A percentile compares a stretch with the other conserved stretches of the same genome.
phyloP scores from a whole-genome alignment of 2,113 vertebrate species.

The Rhabdornis inornatus region DNA sequence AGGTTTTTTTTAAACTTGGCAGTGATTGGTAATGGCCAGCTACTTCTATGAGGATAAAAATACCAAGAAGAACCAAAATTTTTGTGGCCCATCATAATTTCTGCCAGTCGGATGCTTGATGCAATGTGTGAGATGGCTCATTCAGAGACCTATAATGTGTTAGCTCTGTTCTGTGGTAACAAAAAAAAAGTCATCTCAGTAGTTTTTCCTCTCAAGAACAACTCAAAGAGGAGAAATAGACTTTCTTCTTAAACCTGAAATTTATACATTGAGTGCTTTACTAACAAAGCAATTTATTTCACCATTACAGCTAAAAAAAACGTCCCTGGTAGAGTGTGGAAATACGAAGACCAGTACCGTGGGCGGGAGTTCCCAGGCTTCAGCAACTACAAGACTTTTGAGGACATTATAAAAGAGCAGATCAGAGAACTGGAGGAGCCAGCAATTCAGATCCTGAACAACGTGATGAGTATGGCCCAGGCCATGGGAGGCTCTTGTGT shows the following conservation, averaged over 20 bases:
- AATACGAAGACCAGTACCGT: slow-evolving; percentile 75
- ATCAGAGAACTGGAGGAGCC: slow-evolving; percentile 79
- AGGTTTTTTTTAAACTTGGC: not conserved
- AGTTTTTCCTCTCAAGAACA: not conserved
- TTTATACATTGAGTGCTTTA: not conserved
- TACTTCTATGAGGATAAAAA: not conserved
- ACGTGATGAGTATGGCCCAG: slow-evolving; percentile 24
- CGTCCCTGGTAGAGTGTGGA: slow-evolving; percentile 29
- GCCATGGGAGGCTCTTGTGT: not conserved
- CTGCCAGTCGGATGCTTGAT: not conserved
- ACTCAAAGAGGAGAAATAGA: not conserved
- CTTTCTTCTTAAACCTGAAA: not conserved
- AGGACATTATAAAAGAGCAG: slow-evolving; percentile 78
- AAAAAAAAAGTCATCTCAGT: not conserved
- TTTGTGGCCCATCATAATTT: not conserved
- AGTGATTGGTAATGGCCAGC: not conserved
- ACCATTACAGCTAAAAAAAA: slow-evolving; percentile 55
- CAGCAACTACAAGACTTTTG: slow-evolving; percentile 83
- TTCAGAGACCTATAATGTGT: not conserved
- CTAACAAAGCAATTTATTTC: not conserved
- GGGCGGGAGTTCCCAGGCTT: slow-evolving; percentile 86
- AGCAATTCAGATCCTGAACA: slow-evolving; percentile 73
- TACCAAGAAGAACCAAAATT: not conserved
- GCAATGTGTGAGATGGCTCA: not conserved
- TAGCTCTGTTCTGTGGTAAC: not conserved